These are phyloP conservation scores for Geococcyx californianus DNA, from an alignment of 2,113 vertebrate genomes.

Conservation along the genomic window DNA sequence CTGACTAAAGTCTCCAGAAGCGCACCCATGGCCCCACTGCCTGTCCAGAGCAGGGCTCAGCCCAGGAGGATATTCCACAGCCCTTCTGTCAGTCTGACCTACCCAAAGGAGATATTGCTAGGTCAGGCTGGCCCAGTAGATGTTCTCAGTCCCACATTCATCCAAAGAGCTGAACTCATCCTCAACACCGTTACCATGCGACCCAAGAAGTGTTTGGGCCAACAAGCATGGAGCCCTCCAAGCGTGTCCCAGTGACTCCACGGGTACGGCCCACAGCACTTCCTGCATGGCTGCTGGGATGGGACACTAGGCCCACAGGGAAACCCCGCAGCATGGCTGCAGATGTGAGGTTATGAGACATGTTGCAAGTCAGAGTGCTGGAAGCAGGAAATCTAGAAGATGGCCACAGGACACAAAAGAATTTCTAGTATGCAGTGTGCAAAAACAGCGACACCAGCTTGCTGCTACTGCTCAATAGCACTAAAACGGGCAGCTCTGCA, in stretches of 20 bases:
- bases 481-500: not conserved
- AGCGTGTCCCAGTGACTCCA: not conserved
- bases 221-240: accelerated
- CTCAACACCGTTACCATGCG: not conserved
- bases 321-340: not conserved
- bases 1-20: not conserved
- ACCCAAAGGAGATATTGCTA: not conserved
- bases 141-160: not conserved
- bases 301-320: accelerated
- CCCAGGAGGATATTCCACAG: not conserved
- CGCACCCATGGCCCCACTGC: accelerated
- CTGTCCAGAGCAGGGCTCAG: not conserved
- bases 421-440: not conserved
- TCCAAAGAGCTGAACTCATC: not conserved
- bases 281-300: accelerated
- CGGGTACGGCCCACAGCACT: accelerated
- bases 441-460: not conserved
- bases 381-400: not conserved
- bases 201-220: not conserved
- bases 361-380: not conserved
- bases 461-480: not conserved
- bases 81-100: not conserved
- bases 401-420: not conserved
- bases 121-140: not conserved
- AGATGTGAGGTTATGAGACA: not conserved